Evolutionary conservation across 35 echinoderm and acorn worm genomes (phyloP), one percentile per base, ranked within the genome.

Genomic region (Lytechinus pictus): DNA sequence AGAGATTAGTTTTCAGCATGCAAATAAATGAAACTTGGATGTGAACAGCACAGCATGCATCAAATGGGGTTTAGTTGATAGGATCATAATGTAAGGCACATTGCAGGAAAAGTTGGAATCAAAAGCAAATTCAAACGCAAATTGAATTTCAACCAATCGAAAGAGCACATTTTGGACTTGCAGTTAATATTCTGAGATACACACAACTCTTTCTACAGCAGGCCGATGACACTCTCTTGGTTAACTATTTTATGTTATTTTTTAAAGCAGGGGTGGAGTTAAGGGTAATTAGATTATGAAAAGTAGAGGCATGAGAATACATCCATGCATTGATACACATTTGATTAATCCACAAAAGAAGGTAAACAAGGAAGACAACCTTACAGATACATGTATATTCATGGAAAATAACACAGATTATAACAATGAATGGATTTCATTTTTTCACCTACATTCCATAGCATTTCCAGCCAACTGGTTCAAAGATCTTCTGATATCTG

Each of bases 391-490:
- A n/a, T n/a, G n/a, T n/a, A n/a, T n/a, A n/a, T n/a, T n/a, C 6
- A 72, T 19, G 10, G 14, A 66, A 19, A 19, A n/a, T 24, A 24
- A 79, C 0, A 7, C 21, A 79, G n/a, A 79, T 79, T 5, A n/a
- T 4, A 7, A 79, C 4, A 19, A 71, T 57, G 24, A 71, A 21
- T 1, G 6, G 6, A 24, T 57, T 57, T 57, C 61, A 79, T 90
- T 7, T 52, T 89, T 28, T 90, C 29, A 51, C 97, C 97, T 95
- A 98, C 97, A 94, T 97, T 98, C 97, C 52, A 98, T 94, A 33
- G 97, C 97, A 97, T 96, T 98, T 24, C 97, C 97, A 86, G 96
- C 95, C 95, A 97, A 96, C 60, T 97, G 96, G 57, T 96, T 97
- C 55, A 98, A 54, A 10, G 95, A 96, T 16, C 94, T 92, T 95